Conservation (phyloP, 2,797 vertebrate genomes). For the Platyrinchus mystaceus region DNA sequence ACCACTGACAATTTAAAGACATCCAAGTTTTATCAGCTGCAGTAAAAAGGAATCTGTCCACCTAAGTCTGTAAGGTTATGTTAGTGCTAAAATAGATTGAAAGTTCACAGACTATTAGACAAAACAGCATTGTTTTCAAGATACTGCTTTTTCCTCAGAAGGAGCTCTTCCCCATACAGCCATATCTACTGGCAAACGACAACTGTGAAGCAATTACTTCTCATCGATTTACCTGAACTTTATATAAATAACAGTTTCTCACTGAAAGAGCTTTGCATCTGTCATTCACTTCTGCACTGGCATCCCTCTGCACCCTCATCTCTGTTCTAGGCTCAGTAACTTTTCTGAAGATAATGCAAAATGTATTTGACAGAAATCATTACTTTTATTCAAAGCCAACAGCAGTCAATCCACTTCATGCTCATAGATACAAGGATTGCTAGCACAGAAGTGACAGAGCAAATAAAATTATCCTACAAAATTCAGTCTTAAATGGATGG, state of each 20-base stretch:
- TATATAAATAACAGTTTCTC: background rate
- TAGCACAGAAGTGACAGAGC: background rate
- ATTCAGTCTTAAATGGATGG: background rate
- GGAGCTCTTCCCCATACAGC: background rate
- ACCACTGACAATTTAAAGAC: background rate
- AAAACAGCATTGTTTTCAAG: background rate
- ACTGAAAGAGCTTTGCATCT: background rate
- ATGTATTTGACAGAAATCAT: background rate
- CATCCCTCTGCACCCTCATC: background rate
- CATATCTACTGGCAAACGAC: background rate
- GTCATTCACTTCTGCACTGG: background rate
- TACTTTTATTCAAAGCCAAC: background rate
- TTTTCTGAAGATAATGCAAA: background rate
- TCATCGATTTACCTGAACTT: background rate
- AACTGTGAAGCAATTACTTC: background rate
- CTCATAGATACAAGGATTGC: background rate
- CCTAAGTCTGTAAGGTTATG: background rate
- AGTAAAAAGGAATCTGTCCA: background rate
- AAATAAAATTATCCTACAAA: conserved; percentile 13
- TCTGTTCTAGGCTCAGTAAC: background rate
- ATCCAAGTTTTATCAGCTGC: background rate
- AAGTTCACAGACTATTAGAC: background rate
- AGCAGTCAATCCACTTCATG: background rate
- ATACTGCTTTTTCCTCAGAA: background rate
- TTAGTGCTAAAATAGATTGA: background rate